Evolutionary conservation across 2,797 vertebrate species (phyloP), one percentile per base, ranked within the genome.

Genomic region (Erpetoichthys calabaricus): DNA sequence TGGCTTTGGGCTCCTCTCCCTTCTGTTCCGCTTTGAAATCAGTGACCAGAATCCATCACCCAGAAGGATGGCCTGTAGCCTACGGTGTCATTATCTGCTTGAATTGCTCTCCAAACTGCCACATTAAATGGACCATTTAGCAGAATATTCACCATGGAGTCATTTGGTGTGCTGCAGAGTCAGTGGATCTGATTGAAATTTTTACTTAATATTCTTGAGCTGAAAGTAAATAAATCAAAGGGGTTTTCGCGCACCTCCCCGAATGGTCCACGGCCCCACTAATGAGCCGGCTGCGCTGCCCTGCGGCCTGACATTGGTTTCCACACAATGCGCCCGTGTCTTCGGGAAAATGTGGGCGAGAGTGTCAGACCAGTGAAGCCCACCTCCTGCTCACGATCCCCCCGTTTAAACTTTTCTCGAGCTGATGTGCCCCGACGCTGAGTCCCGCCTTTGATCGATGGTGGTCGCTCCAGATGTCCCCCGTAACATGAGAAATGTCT

Each of bases 81-180:
- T 56, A 51, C 42, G n/a, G 58, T 44, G 54, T 59, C 52, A 59
- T 56, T 59, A 63, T 42, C 47, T 57, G 55, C 55, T n/a, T 53
- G 50, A 53, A 56, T 59, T 60, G 58, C 50, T 54, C 45, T 45
- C 46, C 53, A 56, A 51, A 25, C 51, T 53, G 60, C 44, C 61
- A 56, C 42, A 56, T 63, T 62, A 55, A 56, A 57, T 57, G 58
- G 62, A 3, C 51, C 58, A 63, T 63, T 63, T 53, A 57, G 41
- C 49, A 41, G 58, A 44, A 46, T 53, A 57, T 44, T 57, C 41
- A 9, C 45, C 60, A 42, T 47, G 51, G 44, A 50, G 50, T n/a
- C 59, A 54, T 59, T 45, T 47, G 41, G 47, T 44, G 10, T 42
- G 44, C 53, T 54, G 4, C 3, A 25, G 45, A 58, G 47, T 60